Evolutionary conservation across 1,140 invertebrate species (phyloP), one percentile per base, ranked within the genome.

Genomic region (Maniola jurtina): DNA sequence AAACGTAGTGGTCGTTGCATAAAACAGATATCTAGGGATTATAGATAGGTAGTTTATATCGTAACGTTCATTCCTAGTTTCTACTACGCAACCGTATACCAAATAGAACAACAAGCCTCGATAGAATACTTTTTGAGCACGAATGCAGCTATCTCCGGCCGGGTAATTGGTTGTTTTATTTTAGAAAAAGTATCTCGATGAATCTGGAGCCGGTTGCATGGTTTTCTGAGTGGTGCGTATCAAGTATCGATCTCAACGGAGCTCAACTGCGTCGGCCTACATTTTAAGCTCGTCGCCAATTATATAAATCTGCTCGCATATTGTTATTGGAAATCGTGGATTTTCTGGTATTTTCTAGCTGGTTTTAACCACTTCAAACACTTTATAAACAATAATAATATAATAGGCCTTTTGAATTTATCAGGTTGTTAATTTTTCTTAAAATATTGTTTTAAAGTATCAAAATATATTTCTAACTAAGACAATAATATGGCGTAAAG

Each of bases 151-250:
- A 55, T 34, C 33, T 55, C 33, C 52, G 58, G 34, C 54, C 11
- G 16, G 36, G n/a, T n/a, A 5, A 40, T 33, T 48, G 48, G 56
- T 16, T 45, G 25, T 73, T 52, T 62, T 64, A 64, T 68, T 71
- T 66, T 55, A 68, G 60, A 25, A 66, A 61, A 61, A 68, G 60
- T 66, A 72, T 69, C 57, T 81, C 73, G 65, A 56, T 55, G 33
- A 34, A 55, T 55, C 52, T 67, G 70, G 79, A 79, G 77, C 73
- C 76, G 77, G 80, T 73, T 73, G 73, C 78, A 40, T 60, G 76
- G 68, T 78, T 81, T 84, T 81, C 77, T 84, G 82, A 86, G 76
- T 79, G 77, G 73, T 83, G 76, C 79, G 83, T 86, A 86, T 88
- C 79, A 78, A 76, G 83, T 86, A 86, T 86, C 83, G 81, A 85